phyloP scores from a whole-genome alignment of 1,140 invertebrate species.

The Caenorhabditis brenneri region DNA sequence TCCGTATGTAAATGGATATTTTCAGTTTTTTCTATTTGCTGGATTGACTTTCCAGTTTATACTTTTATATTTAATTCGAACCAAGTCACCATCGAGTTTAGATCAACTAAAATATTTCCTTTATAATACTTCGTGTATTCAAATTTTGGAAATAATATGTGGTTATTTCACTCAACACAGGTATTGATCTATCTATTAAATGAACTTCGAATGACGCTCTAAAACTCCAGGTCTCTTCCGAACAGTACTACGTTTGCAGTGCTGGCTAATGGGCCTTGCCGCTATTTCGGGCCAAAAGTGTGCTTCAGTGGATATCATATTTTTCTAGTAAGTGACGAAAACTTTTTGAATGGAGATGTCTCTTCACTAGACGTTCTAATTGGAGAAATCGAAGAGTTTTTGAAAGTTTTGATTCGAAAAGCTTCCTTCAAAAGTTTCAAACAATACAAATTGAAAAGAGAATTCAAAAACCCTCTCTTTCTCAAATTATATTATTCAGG shows the following conservation, averaged over 20 bases:
- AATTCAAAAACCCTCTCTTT: neutral
- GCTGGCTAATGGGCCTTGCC: neutral
- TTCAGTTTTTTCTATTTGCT: neutral
- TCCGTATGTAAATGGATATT: neutral
- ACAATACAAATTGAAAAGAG: too few relatives aligned
- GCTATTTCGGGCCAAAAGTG: neutral
- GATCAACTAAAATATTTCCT: constrained; percentile 7
- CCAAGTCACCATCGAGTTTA: neutral
- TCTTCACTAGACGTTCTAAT: too few relatives aligned
- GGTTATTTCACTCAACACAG: constrained; percentile 23
- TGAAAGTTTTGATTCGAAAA: too few relatives aligned
- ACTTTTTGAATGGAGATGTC: too few relatives aligned
- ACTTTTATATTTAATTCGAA: constrained; percentile 2
- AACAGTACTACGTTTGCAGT: constrained; percentile 19
- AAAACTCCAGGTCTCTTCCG: neutral
- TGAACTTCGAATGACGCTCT: neutral
- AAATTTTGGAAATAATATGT: neutral
- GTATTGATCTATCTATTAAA: neutral
- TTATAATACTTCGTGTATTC: constrained; percentile 1
- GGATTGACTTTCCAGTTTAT: constrained; percentile 1
- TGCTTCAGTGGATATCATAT: constrained; percentile 31
- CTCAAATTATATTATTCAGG: neutral
- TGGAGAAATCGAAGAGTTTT: too few relatives aligned
- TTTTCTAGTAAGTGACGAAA: neutral
- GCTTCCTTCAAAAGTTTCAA: too few relatives aligned